Evolutionary conservation across 2,113 vertebrate genomes (phyloP).

Genomic region (Orycteropus afer): DNA sequence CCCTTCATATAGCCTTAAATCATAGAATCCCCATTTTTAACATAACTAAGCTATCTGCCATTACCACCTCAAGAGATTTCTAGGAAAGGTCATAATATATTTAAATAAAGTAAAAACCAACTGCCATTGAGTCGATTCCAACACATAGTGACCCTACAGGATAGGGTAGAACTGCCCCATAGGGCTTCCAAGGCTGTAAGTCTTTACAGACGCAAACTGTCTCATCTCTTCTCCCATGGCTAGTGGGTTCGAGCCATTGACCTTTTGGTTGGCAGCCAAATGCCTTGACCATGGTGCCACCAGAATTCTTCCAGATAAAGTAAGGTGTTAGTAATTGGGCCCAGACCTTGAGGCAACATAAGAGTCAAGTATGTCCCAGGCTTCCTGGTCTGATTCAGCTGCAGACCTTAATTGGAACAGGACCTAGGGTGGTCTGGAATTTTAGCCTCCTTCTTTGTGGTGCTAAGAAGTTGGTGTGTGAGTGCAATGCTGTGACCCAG

Average conservation of each 20-base stretch:
- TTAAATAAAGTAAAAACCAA: constrained; percentile 15
- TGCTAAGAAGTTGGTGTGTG: neutral
- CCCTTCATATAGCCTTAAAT: neutral
- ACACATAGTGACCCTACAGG: no score
- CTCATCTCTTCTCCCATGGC: no score
- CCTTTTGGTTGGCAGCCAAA: no score
- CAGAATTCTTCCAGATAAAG: no score
- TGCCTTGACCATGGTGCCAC: no score
- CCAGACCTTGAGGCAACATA: neutral
- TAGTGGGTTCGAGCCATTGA: no score
- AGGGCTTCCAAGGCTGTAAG: no score
- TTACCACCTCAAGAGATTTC: neutral
- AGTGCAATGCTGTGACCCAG: neutral
- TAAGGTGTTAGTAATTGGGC: neutral
- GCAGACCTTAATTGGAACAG: neutral
- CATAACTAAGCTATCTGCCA: neutral
- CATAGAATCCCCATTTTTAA: constrained; percentile 10
- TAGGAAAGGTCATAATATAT: neutral
- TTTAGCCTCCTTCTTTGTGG: neutral
- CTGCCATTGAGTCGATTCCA: no score
- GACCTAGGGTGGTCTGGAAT: neutral
- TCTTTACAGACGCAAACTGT: no score
- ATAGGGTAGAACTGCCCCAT: no score
- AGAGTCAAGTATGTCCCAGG: neutral
- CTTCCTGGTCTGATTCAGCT: neutral